Conservation (phyloP, 1,140 invertebrate species). For the Musca domestica region DNA sequence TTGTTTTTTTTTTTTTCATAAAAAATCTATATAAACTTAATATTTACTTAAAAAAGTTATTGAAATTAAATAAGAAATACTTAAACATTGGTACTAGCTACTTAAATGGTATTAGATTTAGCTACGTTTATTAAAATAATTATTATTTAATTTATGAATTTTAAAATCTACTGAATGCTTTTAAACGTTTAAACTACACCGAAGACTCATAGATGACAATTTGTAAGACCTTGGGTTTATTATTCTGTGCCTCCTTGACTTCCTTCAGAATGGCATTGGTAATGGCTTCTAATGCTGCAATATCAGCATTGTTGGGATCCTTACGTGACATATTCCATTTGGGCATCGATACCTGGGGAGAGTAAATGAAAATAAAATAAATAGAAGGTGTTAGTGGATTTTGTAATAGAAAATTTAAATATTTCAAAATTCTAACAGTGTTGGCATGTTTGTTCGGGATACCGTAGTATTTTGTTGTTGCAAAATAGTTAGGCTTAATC, state of each 20-base stretch:
- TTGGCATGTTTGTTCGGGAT: too few relatives aligned
- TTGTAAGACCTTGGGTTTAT: slow-evolving; percentile 67
- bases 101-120: neutral
- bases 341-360: slow-evolving; percentile 57
- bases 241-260: slow-evolving; percentile 53
- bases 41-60: too few relatives aligned
- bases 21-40: neutral
- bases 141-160: neutral
- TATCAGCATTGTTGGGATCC: slow-evolving; percentile 61
- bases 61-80: neutral
- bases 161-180: slow-evolving; percentile 4
- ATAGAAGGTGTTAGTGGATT: too few relatives aligned
- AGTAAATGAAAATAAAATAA: neutral
- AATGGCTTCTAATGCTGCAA: slow-evolving; percentile 71
- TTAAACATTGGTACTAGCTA: slow-evolving; percentile 6
- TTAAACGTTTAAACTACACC: slow-evolving; percentile 34
- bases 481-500: too few relatives aligned
- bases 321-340: slow-evolving; percentile 54
- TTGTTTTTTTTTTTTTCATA: neutral
- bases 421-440: too few relatives aligned
- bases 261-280: slow-evolving; percentile 66
- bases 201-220: slow-evolving; percentile 83
- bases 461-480: too few relatives aligned
- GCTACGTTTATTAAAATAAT: neutral
- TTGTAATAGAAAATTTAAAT: too few relatives aligned